Evolutionary conservation across 2,888 invertebrate species (phyloP).

Genomic region (Tipula helvola): DNA sequence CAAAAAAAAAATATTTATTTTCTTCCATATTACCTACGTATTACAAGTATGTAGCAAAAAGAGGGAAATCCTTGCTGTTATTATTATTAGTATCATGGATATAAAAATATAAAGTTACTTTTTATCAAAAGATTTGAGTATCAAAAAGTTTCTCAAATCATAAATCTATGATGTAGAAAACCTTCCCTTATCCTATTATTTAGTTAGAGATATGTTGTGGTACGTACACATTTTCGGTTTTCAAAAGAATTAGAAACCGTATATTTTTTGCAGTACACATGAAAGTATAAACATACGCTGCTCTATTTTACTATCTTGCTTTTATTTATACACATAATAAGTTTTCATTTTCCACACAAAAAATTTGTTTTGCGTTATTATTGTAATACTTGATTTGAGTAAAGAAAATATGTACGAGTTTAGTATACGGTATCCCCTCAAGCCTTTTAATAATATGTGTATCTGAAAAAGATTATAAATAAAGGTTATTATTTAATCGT

Average conservation of each 20-base stretch:
- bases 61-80: not conserved
- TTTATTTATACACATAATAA: not conserved
- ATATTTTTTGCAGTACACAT: not conserved
- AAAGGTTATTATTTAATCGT: not conserved
- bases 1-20: not conserved
- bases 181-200: not conserved
- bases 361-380: not conserved
- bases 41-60: not conserved
- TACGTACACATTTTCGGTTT: not conserved
- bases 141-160: not conserved
- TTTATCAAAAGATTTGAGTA: not conserved
- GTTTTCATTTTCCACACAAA: not conserved
- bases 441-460: not conserved
- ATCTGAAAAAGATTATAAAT: not conserved
- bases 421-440: not conserved
- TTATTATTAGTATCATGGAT: not conserved
- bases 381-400: not conserved
- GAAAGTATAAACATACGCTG: not conserved
- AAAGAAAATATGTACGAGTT: not conserved
- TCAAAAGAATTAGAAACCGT: not conserved
- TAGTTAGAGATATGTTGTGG: not conserved
- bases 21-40: not conserved
- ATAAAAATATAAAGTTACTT: not conserved
- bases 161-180: not conserved
- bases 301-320: not conserved